Conservation (phyloP, 2,888 invertebrate species). For the Phymatocera aterrima region DNA sequence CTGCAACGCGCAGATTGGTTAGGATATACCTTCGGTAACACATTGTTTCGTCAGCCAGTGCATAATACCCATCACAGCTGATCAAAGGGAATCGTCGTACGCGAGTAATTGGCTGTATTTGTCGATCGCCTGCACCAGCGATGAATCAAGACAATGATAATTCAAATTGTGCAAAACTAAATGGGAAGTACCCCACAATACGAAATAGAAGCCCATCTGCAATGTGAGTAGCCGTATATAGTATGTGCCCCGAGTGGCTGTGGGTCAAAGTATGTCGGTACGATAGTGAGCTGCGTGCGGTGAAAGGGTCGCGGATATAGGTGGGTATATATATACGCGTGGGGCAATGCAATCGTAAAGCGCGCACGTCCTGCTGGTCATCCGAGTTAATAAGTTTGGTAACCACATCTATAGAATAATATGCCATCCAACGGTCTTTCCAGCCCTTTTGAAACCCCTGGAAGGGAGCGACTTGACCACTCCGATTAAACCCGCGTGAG, state of each 20-base stretch:
- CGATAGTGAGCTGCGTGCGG: not conserved
- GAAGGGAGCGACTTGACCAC: conserved; percentile 24
- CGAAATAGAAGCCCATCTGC: not conserved
- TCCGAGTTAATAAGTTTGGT: conserved; percentile 43
- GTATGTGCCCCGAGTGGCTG: no score
- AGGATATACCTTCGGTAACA: no score
- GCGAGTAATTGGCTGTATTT: not conserved
- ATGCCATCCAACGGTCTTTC: conserved; percentile 27
- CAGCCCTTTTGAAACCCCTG: conserved; percentile 28
- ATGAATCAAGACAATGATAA: not conserved
- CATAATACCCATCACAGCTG: no score
- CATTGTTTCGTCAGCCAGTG: no score
- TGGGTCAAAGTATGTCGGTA: conserved; percentile 9
- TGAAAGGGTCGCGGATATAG: not conserved
- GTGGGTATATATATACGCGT: conserved; percentile 5
- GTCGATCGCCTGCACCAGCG: not conserved
- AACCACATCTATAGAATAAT: conserved; percentile 41
- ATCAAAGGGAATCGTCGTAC: no score
- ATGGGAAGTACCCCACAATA: not conserved
- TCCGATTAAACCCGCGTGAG: conserved; percentile 18
- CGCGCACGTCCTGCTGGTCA: conserved; percentile 41
- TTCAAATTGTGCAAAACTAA: not conserved
- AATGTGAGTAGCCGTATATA: not conserved
- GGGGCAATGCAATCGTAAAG: conserved; percentile 26
- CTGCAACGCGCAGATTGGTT: no score